Evolutionary conservation across 1,140 invertebrate species (phyloP).

Genomic region (Drosophila grimshawi): DNA sequence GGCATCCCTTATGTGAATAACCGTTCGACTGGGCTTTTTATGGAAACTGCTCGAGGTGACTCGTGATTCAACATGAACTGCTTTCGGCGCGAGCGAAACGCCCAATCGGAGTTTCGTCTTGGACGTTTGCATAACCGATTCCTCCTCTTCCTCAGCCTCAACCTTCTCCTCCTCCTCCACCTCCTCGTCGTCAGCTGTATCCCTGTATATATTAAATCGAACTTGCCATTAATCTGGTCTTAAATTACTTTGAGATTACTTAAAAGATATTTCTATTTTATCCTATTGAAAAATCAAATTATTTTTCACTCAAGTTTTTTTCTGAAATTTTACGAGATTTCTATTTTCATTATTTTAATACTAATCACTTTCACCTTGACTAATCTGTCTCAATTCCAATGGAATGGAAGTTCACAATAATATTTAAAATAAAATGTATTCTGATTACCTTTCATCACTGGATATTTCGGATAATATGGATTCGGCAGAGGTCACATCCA

Average conservation of each 20-base stretch:
- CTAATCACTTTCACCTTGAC: too few species aligned
- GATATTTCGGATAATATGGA: slow-evolving; percentile 31
- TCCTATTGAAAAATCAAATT: neutral
- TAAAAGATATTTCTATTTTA: too few species aligned
- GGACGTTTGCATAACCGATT: neutral
- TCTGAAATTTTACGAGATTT: too few species aligned
- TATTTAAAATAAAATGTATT: neutral
- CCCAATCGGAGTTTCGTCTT: too few species aligned
- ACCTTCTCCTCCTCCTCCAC: slow-evolving; percentile 31
- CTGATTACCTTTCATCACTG: slow-evolving; percentile 48
- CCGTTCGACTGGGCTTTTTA: neutral
- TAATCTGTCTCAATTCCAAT: too few species aligned
- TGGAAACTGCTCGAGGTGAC: neutral
- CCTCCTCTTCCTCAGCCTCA: slow-evolving; percentile 1
- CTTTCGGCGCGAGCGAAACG: neutral
- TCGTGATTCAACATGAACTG: neutral
- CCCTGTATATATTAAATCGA: neutral
- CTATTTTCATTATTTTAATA: too few species aligned
- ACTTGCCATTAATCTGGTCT: too few species aligned
- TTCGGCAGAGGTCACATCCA: slow-evolving; percentile 50
- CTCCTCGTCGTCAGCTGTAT: slow-evolving; percentile 8
- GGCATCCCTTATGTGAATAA: neutral
- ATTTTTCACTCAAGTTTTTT: neutral
- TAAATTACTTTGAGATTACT: too few species aligned
- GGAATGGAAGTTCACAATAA: too few species aligned